phyloP scores from a whole-genome alignment of 2,797 vertebrate species.

The Pangasius sanitwongsei region DNA sequence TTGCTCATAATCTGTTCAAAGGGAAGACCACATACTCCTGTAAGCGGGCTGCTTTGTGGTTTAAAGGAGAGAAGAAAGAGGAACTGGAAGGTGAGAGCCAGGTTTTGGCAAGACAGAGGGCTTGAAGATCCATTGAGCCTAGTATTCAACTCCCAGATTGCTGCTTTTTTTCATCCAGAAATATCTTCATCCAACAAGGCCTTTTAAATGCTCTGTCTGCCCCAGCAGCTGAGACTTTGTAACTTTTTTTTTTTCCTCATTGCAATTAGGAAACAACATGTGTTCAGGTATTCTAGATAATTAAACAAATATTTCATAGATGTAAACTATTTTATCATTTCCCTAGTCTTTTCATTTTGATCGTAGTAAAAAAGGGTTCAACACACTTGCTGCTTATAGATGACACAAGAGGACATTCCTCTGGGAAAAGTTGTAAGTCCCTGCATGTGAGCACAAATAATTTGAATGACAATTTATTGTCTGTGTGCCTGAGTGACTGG shows the following conservation, averaged over 20 bases:
- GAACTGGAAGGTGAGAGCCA: slow-evolving; percentile 48
- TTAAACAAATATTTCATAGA: not conserved
- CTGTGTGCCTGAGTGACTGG: slow-evolving; percentile 63
- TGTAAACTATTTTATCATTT: not conserved
- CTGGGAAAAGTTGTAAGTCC: not conserved
- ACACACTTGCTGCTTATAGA: slow-evolving; percentile 29
- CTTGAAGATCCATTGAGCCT: slow-evolving; percentile 62
- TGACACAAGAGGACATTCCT: slow-evolving; percentile 4
- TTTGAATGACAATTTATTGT: slow-evolving; percentile 62
- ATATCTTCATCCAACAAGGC: slow-evolving; percentile 65
- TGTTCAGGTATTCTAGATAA: not conserved
- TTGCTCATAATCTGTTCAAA: slow-evolving; percentile 87
- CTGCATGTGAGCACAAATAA: slow-evolving; percentile 28
- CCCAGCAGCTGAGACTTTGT: not conserved
- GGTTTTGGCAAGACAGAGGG: slow-evolving; percentile 28
- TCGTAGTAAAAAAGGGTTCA: not conserved
- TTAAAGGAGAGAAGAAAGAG: slow-evolving; percentile 51
- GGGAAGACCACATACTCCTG: slow-evolving; percentile 73
- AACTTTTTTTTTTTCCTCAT: too few species aligned
- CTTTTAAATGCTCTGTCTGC: slow-evolving; percentile 15
- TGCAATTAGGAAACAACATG: slow-evolving; percentile 46
- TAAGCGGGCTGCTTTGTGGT: slow-evolving; percentile 66
- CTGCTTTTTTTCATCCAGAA: slow-evolving; percentile 28
- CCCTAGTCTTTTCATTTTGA: not conserved
- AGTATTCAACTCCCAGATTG: slow-evolving; percentile 33